phyloP scores from a whole-genome alignment of 2,888 invertebrate species.

The Callyntrura sp. region DNA sequence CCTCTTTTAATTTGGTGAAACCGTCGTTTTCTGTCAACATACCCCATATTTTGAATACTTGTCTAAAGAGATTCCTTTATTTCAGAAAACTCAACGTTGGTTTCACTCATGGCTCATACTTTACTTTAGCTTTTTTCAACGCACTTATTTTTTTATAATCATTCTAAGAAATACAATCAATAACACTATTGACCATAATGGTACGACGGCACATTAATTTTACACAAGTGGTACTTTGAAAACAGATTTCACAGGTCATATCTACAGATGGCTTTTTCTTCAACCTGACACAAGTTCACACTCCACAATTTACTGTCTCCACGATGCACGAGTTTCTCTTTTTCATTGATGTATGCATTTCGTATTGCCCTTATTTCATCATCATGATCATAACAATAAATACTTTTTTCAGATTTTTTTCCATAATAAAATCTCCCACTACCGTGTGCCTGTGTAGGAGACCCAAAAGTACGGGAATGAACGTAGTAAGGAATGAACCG shows the following conservation, averaged over 20 bases:
- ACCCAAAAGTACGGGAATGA: neutral
- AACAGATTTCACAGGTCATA: too few species aligned
- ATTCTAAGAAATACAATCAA: conserved; percentile 69
- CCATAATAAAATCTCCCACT: conserved; percentile 4
- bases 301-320: neutral
- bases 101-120: neutral
- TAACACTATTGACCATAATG: conserved; percentile 23
- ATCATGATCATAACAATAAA: conserved; percentile 38
- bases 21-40: conserved; percentile 61
- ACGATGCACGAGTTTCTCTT: conserved; percentile 19
- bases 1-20: conserved; percentile 45
- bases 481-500: neutral
- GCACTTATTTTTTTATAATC: conserved; percentile 50
- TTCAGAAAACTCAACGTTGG: conserved; percentile 9
- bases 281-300: too few species aligned
- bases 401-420: conserved; percentile 16
- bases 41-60: conserved; percentile 61
- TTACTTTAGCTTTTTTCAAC: conserved; percentile 18
- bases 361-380: conserved; percentile 12
- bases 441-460: neutral
- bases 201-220: too few species aligned
- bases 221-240: too few species aligned
- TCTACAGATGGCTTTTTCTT: too few species aligned
- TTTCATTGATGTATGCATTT: neutral
- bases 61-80: conserved; percentile 2